Conservation (phyloP, 2,888 invertebrate genomes). For the Cyaniris semiargus region DNA sequence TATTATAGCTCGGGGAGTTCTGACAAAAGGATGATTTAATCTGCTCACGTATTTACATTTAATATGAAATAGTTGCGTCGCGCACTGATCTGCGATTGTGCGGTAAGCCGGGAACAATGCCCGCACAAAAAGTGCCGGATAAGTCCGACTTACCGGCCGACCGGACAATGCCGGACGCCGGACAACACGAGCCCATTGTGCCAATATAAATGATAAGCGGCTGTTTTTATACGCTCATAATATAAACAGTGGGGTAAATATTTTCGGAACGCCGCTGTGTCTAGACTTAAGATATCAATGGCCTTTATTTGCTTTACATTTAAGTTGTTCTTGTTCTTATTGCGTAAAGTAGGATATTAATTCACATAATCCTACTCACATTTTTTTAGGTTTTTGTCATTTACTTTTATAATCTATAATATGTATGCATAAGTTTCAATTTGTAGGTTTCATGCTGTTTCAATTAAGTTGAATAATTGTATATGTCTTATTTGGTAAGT, state of each 20-base stretch:
- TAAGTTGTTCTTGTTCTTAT: neutral
- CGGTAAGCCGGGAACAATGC: slow-evolving; percentile 20
- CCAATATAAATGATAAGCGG: slow-evolving; percentile 32
- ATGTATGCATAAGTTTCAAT: no score
- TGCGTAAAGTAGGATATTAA: neutral
- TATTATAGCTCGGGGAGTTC: neutral
- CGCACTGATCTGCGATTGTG: slow-evolving; percentile 1
- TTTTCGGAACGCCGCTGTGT: neutral
- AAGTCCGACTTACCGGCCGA: slow-evolving; percentile 6
- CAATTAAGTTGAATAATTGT: no score
- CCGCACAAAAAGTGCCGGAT: slow-evolving; percentile 23
- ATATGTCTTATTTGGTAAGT: no score
- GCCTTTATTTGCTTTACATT: neutral
- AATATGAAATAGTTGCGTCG: slow-evolving; percentile 16
- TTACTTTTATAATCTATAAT: neutral
- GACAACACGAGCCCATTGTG: slow-evolving; percentile 27
- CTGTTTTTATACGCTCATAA: neutral
- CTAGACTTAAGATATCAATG: neutral
- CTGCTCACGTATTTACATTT: slow-evolving; percentile 21
- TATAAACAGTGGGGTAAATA: neutral
- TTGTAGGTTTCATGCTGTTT: no score
- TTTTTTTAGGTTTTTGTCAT: neutral
- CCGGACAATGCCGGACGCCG: neutral
- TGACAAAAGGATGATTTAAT: slow-evolving; percentile 7
- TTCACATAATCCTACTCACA: neutral